phyloP scores from a whole-genome alignment of 2,888 invertebrate species.

The Netelia melanura region DNA sequence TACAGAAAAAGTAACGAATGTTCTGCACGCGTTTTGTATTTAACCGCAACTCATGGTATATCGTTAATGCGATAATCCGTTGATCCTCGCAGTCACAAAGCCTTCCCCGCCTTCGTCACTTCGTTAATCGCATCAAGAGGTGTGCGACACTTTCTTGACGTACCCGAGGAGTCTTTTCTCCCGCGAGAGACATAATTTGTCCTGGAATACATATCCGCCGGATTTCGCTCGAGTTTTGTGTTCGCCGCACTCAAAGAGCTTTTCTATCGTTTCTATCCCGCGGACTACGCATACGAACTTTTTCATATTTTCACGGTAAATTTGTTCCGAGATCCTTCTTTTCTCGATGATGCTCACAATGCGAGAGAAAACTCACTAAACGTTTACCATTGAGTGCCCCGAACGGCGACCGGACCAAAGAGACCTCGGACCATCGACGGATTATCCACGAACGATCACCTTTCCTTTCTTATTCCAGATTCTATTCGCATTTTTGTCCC shows the following conservation, averaged over 20 bases:
- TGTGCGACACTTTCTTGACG: constrained; percentile 52
- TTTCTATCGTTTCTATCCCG: constrained; percentile 28
- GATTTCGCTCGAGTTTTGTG: constrained; percentile 12
- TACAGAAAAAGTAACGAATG: not conserved
- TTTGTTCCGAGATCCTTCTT: constrained; percentile 69
- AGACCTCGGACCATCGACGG: constrained; percentile 73
- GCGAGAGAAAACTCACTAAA: constrained; percentile 69
- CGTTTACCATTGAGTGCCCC: constrained; percentile 73
- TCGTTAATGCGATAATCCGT: constrained; percentile 60
- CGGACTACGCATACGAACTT: constrained; percentile 30
- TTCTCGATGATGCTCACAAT: constrained; percentile 67
- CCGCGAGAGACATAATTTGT: constrained; percentile 65
- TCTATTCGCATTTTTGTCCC: constrained; percentile 35
- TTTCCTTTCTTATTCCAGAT: constrained; percentile 39
- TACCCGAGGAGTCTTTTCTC: constrained; percentile 50
- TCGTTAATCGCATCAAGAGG: constrained; percentile 77
- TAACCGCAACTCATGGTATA: constrained; percentile 7
- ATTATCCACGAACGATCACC: constrained; percentile 71
- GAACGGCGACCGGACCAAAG: constrained; percentile 54
- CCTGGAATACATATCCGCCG: constrained; percentile 51
- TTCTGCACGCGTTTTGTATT: constrained; percentile 45
- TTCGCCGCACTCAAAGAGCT: constrained; percentile 62
- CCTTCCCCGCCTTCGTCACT: constrained; percentile 65
- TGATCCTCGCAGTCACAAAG: constrained; percentile 75
- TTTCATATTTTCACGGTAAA: constrained; percentile 79